These are phyloP conservation scores for Saimiri boliviensis DNA, from an alignment of 2,113 vertebrate genomes.

Conservation along the genomic window DNA sequence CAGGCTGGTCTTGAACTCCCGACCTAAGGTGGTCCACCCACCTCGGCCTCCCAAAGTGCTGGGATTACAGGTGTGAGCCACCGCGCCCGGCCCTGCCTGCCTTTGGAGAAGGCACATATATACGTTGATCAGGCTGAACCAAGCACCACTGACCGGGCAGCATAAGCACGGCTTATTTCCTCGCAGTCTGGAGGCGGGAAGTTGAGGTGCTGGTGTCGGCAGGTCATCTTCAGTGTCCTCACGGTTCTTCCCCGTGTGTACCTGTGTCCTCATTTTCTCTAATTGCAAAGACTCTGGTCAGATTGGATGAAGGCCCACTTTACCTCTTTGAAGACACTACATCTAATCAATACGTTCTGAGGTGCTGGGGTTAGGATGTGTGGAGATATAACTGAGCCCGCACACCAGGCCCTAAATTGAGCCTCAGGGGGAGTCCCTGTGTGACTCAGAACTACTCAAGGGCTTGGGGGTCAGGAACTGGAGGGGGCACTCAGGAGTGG, in stretches of 20 bases:
- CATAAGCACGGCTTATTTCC: no score
- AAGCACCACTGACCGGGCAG: not conserved
- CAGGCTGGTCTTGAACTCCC: no score
- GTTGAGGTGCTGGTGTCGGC: not conserved
- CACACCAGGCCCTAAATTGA: not conserved
- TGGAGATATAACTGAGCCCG: not conserved
- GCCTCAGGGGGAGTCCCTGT: fast-evolving
- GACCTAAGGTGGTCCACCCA: no score
- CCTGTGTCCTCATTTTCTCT: not conserved
- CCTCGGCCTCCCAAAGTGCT: no score
- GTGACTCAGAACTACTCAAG: not conserved
- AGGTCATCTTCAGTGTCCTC: not conserved
- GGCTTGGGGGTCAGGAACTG: not conserved
- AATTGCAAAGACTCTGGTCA: not conserved
- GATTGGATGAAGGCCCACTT: not conserved
- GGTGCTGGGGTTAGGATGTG: not conserved
- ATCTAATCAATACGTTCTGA: not conserved
- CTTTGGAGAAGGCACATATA: not conserved
- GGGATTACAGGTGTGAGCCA: no score
- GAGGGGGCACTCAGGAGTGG: not conserved
- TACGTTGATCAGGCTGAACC: not conserved
- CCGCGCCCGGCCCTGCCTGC: not conserved
- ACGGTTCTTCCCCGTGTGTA: not conserved
- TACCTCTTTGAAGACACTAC: not conserved
- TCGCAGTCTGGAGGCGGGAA: not conserved